These are phyloP conservation scores for Daboia siamensis DNA, from an alignment of 2,113 vertebrate genomes.

Conservation along the genomic window DNA sequence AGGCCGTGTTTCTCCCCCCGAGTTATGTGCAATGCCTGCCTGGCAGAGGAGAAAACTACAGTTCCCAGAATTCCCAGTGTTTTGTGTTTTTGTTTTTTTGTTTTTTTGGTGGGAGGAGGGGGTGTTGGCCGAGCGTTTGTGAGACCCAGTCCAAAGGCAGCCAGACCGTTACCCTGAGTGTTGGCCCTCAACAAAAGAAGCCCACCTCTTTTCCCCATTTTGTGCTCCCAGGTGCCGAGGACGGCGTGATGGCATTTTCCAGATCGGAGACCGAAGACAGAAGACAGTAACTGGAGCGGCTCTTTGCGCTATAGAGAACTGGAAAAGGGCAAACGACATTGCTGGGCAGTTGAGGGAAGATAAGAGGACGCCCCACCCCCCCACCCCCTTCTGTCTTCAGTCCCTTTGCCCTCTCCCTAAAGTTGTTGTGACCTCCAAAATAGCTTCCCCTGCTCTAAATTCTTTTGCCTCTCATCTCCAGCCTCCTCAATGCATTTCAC, in stretches of 20 bases:
- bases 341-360: conserved; percentile 47
- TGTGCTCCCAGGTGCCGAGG: conserved; percentile 86
- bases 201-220: background rate
- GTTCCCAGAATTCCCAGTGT: background rate
- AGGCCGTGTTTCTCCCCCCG: background rate
- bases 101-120: too few relatives aligned
- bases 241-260: conserved; percentile 98
- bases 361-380: conserved; percentile 53
- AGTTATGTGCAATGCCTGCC: background rate
- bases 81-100: too few relatives aligned
- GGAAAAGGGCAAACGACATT: conserved; percentile 52
- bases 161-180: background rate
- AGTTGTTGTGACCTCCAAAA: conserved; percentile 45
- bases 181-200: background rate
- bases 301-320: conserved; percentile 47
- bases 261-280: conserved; percentile 95
- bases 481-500: conserved; percentile 40
- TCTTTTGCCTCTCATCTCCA: conserved; percentile 32
- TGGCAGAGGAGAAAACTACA: background rate
- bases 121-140: background rate
- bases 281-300: conserved; percentile 81
- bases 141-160: background rate
- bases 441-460: conserved; percentile 43
- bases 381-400: conserved; percentile 29
- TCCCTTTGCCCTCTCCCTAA: conserved; percentile 49